These are phyloP conservation scores for Sericinus montela DNA, from an alignment of 2,888 invertebrate genomes.

Conservation along the genomic window DNA sequence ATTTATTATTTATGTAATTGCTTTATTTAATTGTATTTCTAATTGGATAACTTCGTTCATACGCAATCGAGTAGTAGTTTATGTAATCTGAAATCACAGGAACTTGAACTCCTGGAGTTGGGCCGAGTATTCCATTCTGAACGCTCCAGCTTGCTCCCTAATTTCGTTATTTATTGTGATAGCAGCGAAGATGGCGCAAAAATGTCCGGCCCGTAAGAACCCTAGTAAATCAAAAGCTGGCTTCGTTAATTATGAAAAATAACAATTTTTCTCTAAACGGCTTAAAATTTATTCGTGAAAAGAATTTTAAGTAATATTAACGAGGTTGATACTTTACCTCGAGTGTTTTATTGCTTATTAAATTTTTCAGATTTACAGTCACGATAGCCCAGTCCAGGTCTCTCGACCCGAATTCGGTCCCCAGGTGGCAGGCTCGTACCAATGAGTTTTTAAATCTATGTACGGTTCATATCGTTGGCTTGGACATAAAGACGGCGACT, in stretches of 20 bases:
- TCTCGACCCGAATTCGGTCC: too few relatives aligned
- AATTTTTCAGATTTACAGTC: constrained; percentile 9
- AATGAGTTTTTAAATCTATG: too few relatives aligned
- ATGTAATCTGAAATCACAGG: too few relatives aligned
- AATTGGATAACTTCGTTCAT: too few relatives aligned
- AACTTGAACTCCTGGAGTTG: too few relatives aligned
- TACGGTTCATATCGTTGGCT: too few relatives aligned
- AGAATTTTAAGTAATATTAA: constrained; percentile 45
- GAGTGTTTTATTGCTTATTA: constrained; percentile 34
- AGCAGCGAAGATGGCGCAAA: constrained; percentile 40
- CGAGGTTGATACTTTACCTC: constrained; percentile 17
- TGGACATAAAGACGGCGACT: too few relatives aligned
- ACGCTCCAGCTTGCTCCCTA: constrained; percentile 36
- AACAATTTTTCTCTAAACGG: constrained; percentile 47
- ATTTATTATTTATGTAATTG: too few relatives aligned
- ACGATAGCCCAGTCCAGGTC: too few relatives aligned
- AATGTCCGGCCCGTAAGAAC: constrained; percentile 40
- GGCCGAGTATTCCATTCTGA: constrained; percentile 27
- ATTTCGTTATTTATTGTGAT: constrained; percentile 56
- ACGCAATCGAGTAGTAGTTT: too few relatives aligned
- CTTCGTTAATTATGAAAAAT: constrained; percentile 63
- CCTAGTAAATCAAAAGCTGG: constrained; percentile 51
- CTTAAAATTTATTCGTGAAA: constrained; percentile 43
- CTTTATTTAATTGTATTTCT: too few relatives aligned
- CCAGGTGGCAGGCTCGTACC: too few relatives aligned